phyloP scores from a whole-genome alignment of 2,113 vertebrate species.

The Promerops cafer region DNA sequence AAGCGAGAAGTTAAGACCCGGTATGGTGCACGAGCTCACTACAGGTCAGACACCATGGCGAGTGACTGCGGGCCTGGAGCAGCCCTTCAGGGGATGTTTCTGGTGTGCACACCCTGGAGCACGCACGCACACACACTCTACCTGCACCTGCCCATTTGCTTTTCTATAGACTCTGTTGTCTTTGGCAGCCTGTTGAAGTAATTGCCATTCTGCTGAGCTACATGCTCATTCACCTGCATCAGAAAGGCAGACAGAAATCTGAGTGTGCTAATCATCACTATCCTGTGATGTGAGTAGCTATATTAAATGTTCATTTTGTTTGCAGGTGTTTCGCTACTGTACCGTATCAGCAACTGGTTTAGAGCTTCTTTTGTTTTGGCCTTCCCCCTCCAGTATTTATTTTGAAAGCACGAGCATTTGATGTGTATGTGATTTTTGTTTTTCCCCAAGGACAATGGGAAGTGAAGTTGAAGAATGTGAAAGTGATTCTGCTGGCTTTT shows the following conservation, averaged over 20 bases:
- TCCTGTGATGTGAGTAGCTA: background rate
- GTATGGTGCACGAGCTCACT: accelerated
- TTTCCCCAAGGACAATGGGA: background rate
- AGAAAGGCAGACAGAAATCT: conserved; percentile 55
- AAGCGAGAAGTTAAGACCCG: background rate
- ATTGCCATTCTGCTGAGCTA: conserved; percentile 56
- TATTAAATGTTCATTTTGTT: conserved; percentile 52
- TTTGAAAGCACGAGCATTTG: background rate
- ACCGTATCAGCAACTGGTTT: background rate
- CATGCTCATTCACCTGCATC: conserved; percentile 22
- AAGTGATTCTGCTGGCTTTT: conserved; percentile 2
- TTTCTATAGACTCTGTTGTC: conserved; percentile 26
- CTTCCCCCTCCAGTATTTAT: background rate
- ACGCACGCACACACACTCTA: accelerated
- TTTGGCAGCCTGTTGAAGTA: conserved; percentile 33
- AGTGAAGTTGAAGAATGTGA: background rate
- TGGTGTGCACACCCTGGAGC: background rate
- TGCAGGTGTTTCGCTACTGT: background rate
- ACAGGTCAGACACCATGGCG: accelerated
- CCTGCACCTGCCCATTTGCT: background rate
- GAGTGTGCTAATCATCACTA: conserved; percentile 39
- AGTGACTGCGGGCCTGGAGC: accelerated
- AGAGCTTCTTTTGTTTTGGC: background rate
- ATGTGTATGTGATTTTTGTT: background rate
- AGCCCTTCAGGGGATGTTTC: background rate